Evolutionary conservation across 2,113 vertebrate genomes (phyloP).

Genomic region (Ceyx melanurus): DNA sequence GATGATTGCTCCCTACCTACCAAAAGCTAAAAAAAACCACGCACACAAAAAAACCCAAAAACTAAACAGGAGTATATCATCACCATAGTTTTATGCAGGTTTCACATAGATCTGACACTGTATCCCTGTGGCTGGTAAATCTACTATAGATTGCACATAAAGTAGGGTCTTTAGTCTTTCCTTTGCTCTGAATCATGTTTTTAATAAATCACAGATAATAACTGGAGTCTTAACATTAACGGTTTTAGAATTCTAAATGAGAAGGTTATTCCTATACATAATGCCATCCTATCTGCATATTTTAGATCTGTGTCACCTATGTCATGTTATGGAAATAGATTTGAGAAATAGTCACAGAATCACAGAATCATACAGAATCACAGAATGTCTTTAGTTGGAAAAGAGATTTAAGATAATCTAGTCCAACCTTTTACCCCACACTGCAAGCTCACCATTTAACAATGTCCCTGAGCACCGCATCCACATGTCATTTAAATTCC

Average conservation of each 20-base stretch:
- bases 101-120: not conserved
- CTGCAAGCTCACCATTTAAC: too few species aligned
- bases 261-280: not conserved
- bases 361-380: too few species aligned
- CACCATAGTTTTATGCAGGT: not conserved
- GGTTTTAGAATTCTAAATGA: not conserved
- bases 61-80: not conserved
- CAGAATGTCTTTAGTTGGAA: too few species aligned
- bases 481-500: too few species aligned
- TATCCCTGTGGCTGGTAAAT: not conserved
- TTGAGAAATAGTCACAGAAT: not conserved
- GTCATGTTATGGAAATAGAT: not conserved
- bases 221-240: not conserved
- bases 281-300: not conserved
- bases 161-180: not conserved
- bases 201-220: not conserved
- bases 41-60: rapidly evolving
- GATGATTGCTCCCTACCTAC: not conserved
- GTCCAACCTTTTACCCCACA: too few species aligned
- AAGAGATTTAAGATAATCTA: too few species aligned
- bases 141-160: not conserved
- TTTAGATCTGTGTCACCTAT: not conserved
- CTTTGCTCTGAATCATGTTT: not conserved
- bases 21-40: too few species aligned
- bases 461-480: too few species aligned